These are phyloP conservation scores for Perodicticus potto DNA, from an alignment of 2,797 vertebrate species.

Conservation along the genomic window DNA sequence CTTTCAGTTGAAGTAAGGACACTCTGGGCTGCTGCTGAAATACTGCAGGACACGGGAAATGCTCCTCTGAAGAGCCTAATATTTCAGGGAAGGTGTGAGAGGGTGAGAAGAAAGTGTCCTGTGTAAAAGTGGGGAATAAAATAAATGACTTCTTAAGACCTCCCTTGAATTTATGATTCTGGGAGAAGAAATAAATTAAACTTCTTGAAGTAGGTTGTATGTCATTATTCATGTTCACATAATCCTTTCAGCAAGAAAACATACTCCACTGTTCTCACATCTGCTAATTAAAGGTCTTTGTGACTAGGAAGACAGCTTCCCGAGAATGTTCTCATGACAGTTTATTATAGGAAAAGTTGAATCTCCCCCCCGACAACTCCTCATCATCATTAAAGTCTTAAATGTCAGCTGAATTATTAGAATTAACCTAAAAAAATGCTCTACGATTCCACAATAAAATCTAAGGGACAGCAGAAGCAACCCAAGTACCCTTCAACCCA, in stretches of 20 bases:
- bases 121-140: neutral
- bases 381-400: neutral
- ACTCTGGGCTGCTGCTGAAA: neutral
- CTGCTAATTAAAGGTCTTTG: neutral
- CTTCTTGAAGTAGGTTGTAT: neutral
- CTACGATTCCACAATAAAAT: constrained; percentile 12
- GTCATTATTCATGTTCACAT: constrained; percentile 17
- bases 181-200: neutral
- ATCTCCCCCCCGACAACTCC: neutral
- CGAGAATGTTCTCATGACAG: neutral
- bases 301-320: neutral
- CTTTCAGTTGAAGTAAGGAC: neutral
- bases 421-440: neutral
- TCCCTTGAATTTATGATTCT: neutral
- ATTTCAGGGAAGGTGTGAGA: neutral
- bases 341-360: constrained; percentile 28
- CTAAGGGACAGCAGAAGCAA: neutral
- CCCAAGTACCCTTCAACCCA: neutral
- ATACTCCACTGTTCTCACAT: neutral
- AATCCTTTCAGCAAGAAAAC: constrained; percentile 60
- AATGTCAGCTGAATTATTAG: constrained; percentile 29
- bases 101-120: neutral
- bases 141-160: neutral
- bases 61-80: neutral
- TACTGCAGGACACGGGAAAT: neutral